Percentiles rank a stretch among this genome's conserved stretches.
Evolutionary conservation across 2,797 vertebrate genomes (phyloP).

Genomic region (Coregonus ussuriensis): DNA sequence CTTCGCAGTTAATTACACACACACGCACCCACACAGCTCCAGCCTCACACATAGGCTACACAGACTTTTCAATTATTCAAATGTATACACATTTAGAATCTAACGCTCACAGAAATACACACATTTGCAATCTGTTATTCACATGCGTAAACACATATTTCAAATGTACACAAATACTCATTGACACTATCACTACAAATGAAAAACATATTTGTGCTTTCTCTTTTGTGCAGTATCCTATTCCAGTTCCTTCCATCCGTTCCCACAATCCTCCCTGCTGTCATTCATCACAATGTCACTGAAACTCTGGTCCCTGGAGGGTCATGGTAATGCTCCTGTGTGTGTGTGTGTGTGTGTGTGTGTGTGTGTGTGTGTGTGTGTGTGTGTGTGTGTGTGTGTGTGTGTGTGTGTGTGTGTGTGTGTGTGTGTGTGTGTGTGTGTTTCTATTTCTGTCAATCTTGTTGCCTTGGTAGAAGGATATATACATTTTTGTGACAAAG

Average conservation of each 20-base stretch:
- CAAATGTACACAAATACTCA: neutral
- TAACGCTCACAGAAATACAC: neutral
- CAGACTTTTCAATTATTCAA: neutral
- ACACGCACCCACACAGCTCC: neutral
- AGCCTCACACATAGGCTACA: no score
- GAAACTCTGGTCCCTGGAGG: slow-evolving; percentile 61
- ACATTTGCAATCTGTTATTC: neutral
- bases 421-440: neutral
- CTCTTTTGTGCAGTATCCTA: slow-evolving; percentile 35
- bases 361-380: no score
- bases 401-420: no score
- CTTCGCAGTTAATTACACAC: neutral
- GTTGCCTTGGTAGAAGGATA: slow-evolving; percentile 26
- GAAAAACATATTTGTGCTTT: neutral
- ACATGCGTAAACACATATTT: neutral
- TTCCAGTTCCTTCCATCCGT: slow-evolving; percentile 65
- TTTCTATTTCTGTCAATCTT: slow-evolving; percentile 29
- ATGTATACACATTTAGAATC: neutral
- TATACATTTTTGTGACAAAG: slow-evolving; percentile 22
- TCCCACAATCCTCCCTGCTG: slow-evolving; percentile 55
- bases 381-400: no score
- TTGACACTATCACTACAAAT: neutral
- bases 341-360: neutral
- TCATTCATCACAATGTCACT: slow-evolving; percentile 70
- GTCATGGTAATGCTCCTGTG: neutral